Base-by-base conservation (phyloP, 2,797 vertebrate genomes). In the Melanotaenia boesemani region DNA sequence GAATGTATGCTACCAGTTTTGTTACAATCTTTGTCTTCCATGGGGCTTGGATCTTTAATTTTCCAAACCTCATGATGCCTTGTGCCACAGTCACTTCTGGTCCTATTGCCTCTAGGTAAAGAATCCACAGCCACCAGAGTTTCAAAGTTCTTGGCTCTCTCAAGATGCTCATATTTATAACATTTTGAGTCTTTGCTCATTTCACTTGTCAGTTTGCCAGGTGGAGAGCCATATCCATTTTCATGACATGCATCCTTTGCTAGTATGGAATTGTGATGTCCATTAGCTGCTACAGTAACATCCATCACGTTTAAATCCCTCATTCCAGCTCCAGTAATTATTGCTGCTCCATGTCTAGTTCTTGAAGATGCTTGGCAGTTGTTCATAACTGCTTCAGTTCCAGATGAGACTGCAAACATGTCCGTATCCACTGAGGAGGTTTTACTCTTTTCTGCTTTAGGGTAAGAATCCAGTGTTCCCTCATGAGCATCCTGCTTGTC, bases 401-500 rank as follows among this genome's bases (percentile, higher is more conserved):
- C 67, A 54, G 69, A 73, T 12, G 65, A 41, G 44, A 74, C 67
- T 24, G 76, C 26, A 72, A 86, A 81, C 28, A 28, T 74, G 74
- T 88, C 81, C 80, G 80, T 88, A 86, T 74, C 77, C 74, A 71
- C 56, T 76, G 85, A 54, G n/a, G 88, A 79, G 22, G 60, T 82
- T 85, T 91, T 86, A 90, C 74, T 91, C 80, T 85, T 92, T 91
- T 93, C 92, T 82, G 76, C 72, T 80, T 91, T 90, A 81, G 89
- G 85, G 86, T 70, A 87, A 89, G 86, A 63, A 66, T 91, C 89
- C 90, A 89, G 76, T 41, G 89, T 86, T 86, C 88, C 90, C 87
- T 93, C 91, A 93, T 91, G 94, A 95, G 92, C 89, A 87, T 94
- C 94, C 91, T 96, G 93, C 95, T 95, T 97, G 92, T 97, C 96